Percentiles rank a stretch among this genome's conserved stretches.
These are phyloP conservation scores for Oreochromis aureus DNA, from an alignment of 2,113 vertebrate genomes.

Conservation along the genomic window DNA sequence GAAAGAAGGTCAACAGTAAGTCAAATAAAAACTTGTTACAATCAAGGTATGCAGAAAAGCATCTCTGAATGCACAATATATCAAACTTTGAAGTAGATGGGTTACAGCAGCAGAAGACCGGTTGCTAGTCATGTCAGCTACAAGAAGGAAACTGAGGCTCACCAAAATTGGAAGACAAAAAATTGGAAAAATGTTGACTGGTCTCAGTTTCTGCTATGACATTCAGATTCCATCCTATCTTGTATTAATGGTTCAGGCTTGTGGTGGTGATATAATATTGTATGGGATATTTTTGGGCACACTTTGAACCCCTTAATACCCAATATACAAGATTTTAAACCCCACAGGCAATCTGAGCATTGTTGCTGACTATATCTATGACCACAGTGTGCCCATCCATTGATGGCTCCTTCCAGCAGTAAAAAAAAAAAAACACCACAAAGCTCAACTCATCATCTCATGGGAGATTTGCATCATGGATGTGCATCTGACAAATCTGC, in stretches of 20 bases:
- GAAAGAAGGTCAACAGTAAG: neutral
- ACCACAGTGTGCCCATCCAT: neutral
- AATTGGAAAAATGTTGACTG: neutral
- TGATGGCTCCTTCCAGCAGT: neutral
- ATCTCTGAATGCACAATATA: neutral
- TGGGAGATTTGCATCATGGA: neutral
- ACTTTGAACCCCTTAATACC: neutral
- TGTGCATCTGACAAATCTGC: neutral
- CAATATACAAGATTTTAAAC: neutral
- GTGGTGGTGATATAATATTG: neutral
- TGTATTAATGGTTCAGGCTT: neutral
- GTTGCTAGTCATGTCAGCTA: neutral
- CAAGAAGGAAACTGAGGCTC: neutral
- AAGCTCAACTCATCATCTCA: neutral
- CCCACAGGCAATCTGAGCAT: neutral
- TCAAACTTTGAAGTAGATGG: neutral
- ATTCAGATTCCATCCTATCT: neutral
- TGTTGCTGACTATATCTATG: neutral
- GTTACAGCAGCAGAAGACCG: neutral
- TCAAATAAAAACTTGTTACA: neutral
- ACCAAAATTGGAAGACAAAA: neutral
- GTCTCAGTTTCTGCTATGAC: neutral
- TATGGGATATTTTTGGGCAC: neutral
- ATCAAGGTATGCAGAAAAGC: neutral
- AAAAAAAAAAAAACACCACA: rapidly evolving